These are phyloP conservation scores for Platysternon megacephalum DNA, from an alignment of 2,113 vertebrate genomes.

Conservation along the genomic window DNA sequence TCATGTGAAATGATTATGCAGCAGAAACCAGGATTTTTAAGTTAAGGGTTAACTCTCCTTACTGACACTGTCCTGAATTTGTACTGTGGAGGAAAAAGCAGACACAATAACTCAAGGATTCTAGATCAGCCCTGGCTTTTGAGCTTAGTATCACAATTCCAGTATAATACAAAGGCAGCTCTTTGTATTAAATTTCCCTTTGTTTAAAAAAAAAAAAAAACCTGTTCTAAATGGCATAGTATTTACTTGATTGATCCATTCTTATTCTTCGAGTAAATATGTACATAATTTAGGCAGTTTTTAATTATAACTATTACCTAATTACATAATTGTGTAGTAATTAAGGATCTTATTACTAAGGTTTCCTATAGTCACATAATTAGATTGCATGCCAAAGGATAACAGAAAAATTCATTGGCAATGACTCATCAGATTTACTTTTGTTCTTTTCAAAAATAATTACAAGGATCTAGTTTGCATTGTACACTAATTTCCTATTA, in stretches of 20 bases:
- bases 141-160: background rate
- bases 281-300: constrained; percentile 39
- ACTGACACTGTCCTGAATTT: constrained; percentile 46
- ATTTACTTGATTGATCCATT: constrained; percentile 17
- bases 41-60: constrained; percentile 28
- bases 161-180: background rate
- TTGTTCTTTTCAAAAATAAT: constrained; percentile 42
- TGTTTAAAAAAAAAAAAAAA: background rate
- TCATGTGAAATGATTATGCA: constrained; percentile 39
- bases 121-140: constrained; percentile 31
- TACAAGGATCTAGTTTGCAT: constrained; percentile 21
- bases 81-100: background rate
- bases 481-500: constrained; percentile 30
- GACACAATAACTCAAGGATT: background rate
- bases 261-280: constrained; percentile 16
- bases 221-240: background rate
- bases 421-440: background rate
- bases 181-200: background rate
- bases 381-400: constrained; percentile 32
- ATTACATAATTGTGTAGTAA: constrained; percentile 58
- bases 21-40: constrained; percentile 29
- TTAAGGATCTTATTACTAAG: constrained; percentile 44
- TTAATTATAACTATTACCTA: constrained; percentile 38
- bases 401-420: constrained; percentile 31
- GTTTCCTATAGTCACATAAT: constrained; percentile 29